These are phyloP conservation scores for Neofelis nebulosa DNA, from an alignment of 2,113 vertebrate species.

Conservation along the genomic window DNA sequence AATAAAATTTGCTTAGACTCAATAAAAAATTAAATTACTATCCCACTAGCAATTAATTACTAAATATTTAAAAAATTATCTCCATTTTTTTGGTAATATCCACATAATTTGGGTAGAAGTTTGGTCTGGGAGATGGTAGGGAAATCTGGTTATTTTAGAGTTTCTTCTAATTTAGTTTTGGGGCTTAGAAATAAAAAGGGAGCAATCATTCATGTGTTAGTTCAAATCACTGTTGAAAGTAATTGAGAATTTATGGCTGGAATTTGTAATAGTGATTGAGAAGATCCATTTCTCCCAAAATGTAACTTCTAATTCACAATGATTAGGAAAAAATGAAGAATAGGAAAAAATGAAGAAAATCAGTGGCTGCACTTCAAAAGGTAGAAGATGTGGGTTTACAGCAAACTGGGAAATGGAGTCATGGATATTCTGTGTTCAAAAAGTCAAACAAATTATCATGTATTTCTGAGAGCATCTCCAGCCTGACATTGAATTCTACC, in stretches of 20 bases:
- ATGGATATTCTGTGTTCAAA: background rate
- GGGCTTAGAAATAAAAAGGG: background rate
- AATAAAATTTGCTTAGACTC: background rate
- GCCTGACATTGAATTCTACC: background rate
- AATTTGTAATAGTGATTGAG: background rate
- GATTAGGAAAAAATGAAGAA: background rate
- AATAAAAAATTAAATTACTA: background rate
- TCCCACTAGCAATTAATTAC: background rate
- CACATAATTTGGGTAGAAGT: background rate
- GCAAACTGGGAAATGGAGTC: background rate
- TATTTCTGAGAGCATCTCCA: background rate
- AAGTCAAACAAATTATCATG: background rate
- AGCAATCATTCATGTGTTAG: background rate
- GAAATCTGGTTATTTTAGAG: background rate
- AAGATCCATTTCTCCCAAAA: background rate
- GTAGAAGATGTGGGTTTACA: background rate
- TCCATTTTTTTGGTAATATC: background rate
- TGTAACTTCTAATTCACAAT: background rate
- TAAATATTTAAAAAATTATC: background rate
- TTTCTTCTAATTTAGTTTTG: background rate
- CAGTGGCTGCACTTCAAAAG: background rate
- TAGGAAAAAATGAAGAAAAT: background rate
- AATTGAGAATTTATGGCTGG: background rate
- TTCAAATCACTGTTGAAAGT: background rate
- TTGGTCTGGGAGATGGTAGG: background rate